Conservation (phyloP, 2,888 invertebrate species). For the Epinotia brunnichana region DNA sequence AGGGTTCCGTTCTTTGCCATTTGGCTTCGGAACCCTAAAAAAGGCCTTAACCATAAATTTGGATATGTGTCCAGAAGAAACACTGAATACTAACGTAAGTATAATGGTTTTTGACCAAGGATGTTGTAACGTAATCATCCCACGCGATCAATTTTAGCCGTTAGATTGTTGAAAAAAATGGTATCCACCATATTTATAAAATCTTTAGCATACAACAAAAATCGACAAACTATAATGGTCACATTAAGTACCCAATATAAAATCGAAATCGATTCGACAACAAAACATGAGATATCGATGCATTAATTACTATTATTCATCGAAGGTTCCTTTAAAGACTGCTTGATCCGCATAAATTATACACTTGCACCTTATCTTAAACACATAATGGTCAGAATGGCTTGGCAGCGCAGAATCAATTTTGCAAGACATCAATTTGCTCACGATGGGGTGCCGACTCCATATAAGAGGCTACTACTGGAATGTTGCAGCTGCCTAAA, state of each 20-base stretch:
- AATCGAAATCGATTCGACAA: conserved; percentile 13
- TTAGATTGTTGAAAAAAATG: background rate
- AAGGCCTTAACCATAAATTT: too few species aligned
- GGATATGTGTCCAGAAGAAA: too few species aligned
- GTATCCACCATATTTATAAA: background rate
- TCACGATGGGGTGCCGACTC: conserved; percentile 59
- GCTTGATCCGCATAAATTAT: conserved; percentile 27
- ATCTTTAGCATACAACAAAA: background rate
- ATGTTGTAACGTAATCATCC: background rate
- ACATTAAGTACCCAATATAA: conserved; percentile 13
- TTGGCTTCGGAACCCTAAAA: too few species aligned
- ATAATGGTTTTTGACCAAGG: too few species aligned
- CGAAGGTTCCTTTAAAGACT: conserved; percentile 46
- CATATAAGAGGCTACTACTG: conserved; percentile 55
- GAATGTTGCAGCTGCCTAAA: conserved; percentile 46
- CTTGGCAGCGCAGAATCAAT: conserved; percentile 45
- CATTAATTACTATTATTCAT: conserved; percentile 62
- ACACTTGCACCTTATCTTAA: conserved; percentile 10
- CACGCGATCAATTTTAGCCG: background rate
- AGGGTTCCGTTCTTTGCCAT: too few species aligned
- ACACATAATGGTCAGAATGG: conserved; percentile 15
- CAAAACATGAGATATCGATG: conserved; percentile 51
- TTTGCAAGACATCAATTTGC: conserved; percentile 60
- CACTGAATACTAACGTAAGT: too few species aligned
- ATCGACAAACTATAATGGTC: background rate